Conservation (phyloP, 35 echinoderm and acorn worm species). For the Apostichopus californicus region DNA sequence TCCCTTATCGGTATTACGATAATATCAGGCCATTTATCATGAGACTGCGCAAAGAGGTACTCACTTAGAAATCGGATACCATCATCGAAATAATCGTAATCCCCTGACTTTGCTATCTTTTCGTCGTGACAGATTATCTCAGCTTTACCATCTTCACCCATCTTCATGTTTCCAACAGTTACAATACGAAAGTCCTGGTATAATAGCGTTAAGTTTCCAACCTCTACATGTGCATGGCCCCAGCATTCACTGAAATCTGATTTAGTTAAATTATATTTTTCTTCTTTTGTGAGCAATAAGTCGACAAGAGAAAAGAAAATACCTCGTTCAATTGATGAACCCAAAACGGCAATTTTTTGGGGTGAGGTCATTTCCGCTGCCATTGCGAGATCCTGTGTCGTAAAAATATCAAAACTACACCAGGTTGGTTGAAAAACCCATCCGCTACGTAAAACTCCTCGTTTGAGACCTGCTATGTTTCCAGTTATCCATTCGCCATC, state of each 20-base stretch:
- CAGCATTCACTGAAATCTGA: conserved; percentile 9
- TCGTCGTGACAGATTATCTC: conserved; percentile 4
- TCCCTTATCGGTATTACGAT: not conserved
- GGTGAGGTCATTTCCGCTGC: not conserved
- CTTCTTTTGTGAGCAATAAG: not conserved
- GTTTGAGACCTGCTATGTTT: not conserved
- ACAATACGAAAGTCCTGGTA: conserved; percentile 31
- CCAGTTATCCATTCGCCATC: not conserved
- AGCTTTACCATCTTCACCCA: not conserved
- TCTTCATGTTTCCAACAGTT: not conserved
- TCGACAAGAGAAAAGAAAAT: conserved; percentile 39
- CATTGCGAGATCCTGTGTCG: not conserved
- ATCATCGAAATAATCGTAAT: conserved; percentile 8
- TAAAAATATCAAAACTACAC: conserved; percentile 46
- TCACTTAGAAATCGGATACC: not conserved
- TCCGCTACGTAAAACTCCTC: not conserved
- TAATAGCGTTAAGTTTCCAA: conserved; percentile 21
- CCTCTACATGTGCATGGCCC: not conserved
- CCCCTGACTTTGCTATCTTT: not conserved
- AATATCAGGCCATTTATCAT: not conserved
- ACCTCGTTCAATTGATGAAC: not conserved
- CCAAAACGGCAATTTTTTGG: conserved; percentile 31
- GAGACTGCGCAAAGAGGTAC: not conserved
- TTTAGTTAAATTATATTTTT: not conserved
- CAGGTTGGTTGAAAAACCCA: conserved; percentile 22